These are phyloP conservation scores for Philhelius pedissequus DNA, from an alignment of 2,888 invertebrate genomes.

Conservation along the genomic window DNA sequence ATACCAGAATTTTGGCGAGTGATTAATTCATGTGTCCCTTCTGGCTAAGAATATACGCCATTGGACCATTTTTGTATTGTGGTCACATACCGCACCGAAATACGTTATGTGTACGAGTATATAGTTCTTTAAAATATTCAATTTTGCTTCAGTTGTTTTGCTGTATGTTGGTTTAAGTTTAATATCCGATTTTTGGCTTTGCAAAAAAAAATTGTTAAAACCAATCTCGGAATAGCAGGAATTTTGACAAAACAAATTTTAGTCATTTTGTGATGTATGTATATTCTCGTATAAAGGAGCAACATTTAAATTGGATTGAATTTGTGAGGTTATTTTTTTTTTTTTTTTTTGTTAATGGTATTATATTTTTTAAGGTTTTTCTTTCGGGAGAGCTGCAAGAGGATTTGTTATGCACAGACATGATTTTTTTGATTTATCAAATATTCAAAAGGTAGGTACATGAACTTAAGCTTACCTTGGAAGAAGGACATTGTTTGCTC, in stretches of 20 bases:
- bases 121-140: not conserved
- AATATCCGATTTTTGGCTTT: slow-evolving; percentile 12
- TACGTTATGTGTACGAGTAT: no score
- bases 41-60: slow-evolving; percentile 29
- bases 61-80: slow-evolving; percentile 52
- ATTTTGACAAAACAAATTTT: not conserved
- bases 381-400: not conserved
- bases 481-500: not conserved
- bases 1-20: slow-evolving; percentile 31
- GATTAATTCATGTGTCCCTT: slow-evolving; percentile 48
- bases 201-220: slow-evolving; percentile 40
- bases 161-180: not conserved
- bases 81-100: slow-evolving; percentile 27
- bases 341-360: not conserved
- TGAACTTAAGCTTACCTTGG: not conserved
- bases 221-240: no score
- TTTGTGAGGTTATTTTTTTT: not conserved
- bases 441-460: not conserved
- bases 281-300: not conserved
- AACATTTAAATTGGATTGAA: slow-evolving; percentile 37
- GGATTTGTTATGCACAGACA: not conserved
- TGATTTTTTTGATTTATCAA: not conserved
- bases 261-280: not conserved
- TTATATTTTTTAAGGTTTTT: not conserved
- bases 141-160: not conserved